phyloP scores from a whole-genome alignment of 2,113 vertebrate genomes.

The Lophotis ruficrista region DNA sequence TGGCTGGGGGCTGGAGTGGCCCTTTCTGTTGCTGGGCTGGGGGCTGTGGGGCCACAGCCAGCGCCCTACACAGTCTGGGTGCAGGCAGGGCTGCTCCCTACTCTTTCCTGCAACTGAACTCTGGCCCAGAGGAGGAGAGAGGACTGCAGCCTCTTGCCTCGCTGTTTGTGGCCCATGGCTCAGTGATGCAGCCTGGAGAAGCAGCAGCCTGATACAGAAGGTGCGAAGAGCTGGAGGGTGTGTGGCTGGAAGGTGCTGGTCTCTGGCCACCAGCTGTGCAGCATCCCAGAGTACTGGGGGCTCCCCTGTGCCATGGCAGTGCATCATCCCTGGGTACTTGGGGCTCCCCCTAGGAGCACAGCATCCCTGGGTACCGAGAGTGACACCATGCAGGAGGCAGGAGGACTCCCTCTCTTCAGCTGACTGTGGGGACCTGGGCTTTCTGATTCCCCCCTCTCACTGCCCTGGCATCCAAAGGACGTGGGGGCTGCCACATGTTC shows the following conservation, averaged over 20 bases:
- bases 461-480: background rate
- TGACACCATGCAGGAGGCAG: background rate
- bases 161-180: background rate
- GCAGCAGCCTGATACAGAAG: background rate
- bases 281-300: background rate
- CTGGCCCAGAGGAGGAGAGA: background rate
- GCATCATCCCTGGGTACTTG: background rate
- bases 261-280: background rate
- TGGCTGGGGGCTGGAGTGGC: background rate
- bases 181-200: background rate
- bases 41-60: background rate
- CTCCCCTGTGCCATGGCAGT: background rate
- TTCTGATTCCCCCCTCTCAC: background rate
- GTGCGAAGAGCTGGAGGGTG: background rate
- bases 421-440: background rate
- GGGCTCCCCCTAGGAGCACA: background rate
- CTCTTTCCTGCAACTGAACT: background rate
- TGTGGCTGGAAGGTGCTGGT: background rate
- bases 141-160: background rate
- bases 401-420: background rate
- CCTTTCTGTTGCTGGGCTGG: background rate
- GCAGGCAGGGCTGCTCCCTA: background rate
- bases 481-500: background rate
- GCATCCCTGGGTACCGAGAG: background rate
- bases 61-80: background rate